phyloP scores from a whole-genome alignment of 2,113 vertebrate species.

The Brienomyrus brachyistius region DNA sequence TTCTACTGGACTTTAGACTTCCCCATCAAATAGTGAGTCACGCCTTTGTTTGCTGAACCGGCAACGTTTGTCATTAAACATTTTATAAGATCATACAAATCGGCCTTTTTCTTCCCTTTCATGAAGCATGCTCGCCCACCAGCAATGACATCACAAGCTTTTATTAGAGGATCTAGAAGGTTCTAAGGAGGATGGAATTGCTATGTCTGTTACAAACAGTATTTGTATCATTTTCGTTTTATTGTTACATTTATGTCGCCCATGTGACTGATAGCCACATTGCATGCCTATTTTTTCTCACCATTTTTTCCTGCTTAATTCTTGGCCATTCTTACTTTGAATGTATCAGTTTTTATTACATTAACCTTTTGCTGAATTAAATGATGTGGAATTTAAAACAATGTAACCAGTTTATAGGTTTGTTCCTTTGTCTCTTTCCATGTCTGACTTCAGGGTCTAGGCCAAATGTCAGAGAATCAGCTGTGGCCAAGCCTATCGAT shows the following conservation, averaged over 20 bases:
- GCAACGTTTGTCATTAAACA: background rate
- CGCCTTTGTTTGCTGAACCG: slow-evolving; percentile 15
- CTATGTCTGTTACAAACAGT: background rate
- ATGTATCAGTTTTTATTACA: background rate
- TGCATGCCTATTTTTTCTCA: background rate
- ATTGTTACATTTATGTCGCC: background rate
- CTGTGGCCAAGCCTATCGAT: slow-evolving; percentile 45
- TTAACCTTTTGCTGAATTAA: background rate
- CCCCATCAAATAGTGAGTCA: slow-evolving; percentile 19
- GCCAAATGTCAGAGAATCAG: slow-evolving; percentile 19
- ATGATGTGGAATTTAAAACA: background rate
- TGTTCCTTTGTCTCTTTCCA: background rate
- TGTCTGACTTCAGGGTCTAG: slow-evolving; percentile 19
- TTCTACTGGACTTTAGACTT: slow-evolving; percentile 23
- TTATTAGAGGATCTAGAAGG: background rate
- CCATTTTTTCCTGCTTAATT: background rate
- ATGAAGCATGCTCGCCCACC: background rate
- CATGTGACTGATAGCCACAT: background rate
- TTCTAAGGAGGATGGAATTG: background rate
- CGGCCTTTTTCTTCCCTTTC: background rate
- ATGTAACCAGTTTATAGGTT: background rate
- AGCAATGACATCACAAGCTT: background rate
- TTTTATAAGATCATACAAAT: background rate
- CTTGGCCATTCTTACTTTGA: background rate
- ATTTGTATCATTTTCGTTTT: background rate